Base-by-base conservation (phyloP, 2,888 invertebrate genomes). In the Aricia artaxerxes region DNA sequence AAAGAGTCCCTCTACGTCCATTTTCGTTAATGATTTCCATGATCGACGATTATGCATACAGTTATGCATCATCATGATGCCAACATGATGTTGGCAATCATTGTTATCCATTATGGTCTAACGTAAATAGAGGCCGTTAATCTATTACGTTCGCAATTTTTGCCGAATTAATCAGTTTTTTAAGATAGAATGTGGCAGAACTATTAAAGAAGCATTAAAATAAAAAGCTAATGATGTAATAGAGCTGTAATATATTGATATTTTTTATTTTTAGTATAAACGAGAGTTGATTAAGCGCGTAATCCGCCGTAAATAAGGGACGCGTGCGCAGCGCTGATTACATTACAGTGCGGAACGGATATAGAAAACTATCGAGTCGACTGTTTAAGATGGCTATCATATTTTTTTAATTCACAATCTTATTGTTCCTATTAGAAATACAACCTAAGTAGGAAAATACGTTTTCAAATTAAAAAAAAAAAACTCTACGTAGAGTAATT, bases 271-370 rank as follows among this genome's bases (percentile, higher is more conserved):
- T 90, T 89, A 86, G 83, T 84, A 83, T 82, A 84, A 83, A 85
- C 82, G 81, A 82, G 84, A 82, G 88, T 87, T 91, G 92, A 92
- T 91, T 92, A 91, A 86, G 86, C 87, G 89, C 90, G 90, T 93
- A 94, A 93, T 92, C 92, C 92, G 90, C 89, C 90, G 91, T 94
- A 92, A 92, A 94, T 93, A 92, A 92, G 90, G 87, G 87, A 85
- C 90, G 90, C 91, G 90, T 90, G 92, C 90, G 88, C 90, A 84
- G 83, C 84, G 85, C 88, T 93, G 93, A 93, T 93, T 91, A 90
- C 89, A 90, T 90, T 91, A 90, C 87, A 81, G 86, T 82, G 80
- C 83, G 82, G 85, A 87, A 85, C 84, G 90, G 85, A 90, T 88
- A 86, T 78, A 76, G 85, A 85, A 80, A 86, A 80, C 82, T 80